Base-by-base conservation (phyloP, 2,797 vertebrate species). In the Anguilla anguilla region DNA sequence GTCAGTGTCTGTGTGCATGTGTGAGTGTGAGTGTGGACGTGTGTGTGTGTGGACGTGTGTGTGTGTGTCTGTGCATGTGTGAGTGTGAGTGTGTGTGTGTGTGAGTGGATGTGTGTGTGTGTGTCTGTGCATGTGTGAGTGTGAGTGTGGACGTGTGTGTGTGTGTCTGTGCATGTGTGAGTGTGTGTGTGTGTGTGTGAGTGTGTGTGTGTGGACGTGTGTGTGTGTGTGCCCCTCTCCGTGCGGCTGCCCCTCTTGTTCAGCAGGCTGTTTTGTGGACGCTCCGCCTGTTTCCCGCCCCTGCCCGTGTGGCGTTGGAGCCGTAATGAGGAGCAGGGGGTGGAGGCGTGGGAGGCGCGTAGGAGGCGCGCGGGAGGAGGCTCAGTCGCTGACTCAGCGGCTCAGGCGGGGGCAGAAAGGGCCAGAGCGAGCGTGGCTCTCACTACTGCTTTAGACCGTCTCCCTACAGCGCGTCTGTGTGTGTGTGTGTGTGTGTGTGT, bases 251-350 rank as follows among this genome's bases (percentile, higher is more conserved):
- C 83, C 61, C 64, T 43, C 82, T 87, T 59, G 55, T 72, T 87
- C 86, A 87, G 43, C 49, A 25, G 2, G 57, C 72, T 87, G 86
- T 87, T 87, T 87, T 83, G 79, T 87, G 79, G 64, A 39, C 57
- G 31, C 86, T 31, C 81, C 25, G 86, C 79, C 28, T 83, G 86
- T 57, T 35, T 74, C 31, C 86, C 55, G 64, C 86, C 67, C 43
- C 86, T 82, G 86, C 74, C 86, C 79, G 67, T 74, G 74, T 74
- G 86, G 28, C 49, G 86, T 19, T 61, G 81, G 39, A 83, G 86
- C 79, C 81, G 86, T 86, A 61, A 83, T 53, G 86, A 87, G 86
- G 53, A 39, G 79, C 86, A 43, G 87, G 61, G 86, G 86, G 86
- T 25, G 59, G 86, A 28, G 61, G 86, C 53, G 39, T 15, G 86